Evolutionary conservation across 2,888 invertebrate genomes (phyloP), one percentile per base, ranked within the genome.

Genomic region (Drosophila birchii): DNA sequence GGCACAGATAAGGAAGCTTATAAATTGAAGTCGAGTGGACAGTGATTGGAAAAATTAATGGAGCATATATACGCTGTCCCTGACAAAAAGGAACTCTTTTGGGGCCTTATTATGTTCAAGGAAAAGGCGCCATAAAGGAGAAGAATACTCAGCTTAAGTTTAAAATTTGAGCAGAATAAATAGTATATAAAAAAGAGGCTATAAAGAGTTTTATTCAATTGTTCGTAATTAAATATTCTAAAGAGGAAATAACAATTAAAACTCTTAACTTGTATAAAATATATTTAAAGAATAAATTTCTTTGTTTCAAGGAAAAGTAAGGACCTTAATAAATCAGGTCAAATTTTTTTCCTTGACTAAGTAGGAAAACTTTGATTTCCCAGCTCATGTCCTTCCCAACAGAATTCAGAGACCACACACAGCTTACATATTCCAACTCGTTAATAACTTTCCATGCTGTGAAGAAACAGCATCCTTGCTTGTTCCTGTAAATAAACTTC

Each of bases 41-140:
- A 69, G 34, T 68, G 69, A 68, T 68, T 68, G 69, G 39, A 68
- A 69, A 68, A 68, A 69, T 68, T 41, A 68, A 68, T 68, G 68
- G 57, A 69, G 39, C 69, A 68, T 68, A 29, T 44, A 34, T 45
- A n/a, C 51, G 16, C 1, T 23, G 32, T 34, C 16, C 18, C 32
- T 2, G 5, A 56, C n/a, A 39, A 14, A 34, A 44, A 16, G 51
- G 7, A 20, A 36, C 26, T 26, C 12, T 18, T 26, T 14, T 8
- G 9, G 18, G 29, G 11, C 32, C 32, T 20, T 14, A 41, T 9
- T 5, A 34, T 26, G 60, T 41, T 32, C 0, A 16, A 16, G 16
- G 14, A 11, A 60, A 51, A 32, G 5, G 3, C 11, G 26, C 26
- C 7, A 34, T 34, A 38, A 14, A 5, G 34, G 16, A 2, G 3